Evolutionary conservation across 2,888 invertebrate species (phyloP), one percentile per base, ranked within the genome.

Genomic region (Ophraella communa): DNA sequence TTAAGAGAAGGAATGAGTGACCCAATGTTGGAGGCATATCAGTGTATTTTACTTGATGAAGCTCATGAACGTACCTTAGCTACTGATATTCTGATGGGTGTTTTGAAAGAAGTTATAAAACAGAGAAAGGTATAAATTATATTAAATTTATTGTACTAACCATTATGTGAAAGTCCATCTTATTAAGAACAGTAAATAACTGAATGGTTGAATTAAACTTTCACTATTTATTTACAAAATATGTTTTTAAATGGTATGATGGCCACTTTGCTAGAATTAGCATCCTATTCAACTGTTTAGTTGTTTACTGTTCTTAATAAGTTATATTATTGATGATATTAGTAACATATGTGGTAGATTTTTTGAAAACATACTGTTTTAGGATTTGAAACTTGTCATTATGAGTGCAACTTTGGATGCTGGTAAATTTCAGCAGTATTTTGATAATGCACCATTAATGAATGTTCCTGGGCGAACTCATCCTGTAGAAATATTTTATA

Each of bases 351-450:
- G n/a, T n/a, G n/a, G n/a, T n/a, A n/a, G n/a, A n/a, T n/a, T n/a
- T 27, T 17, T 10, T 27, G 5, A n/a, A 51, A 27, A 8, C 14
- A 17, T 51, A 0, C 7, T 14, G 11, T 30, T 58, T 58, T 23
- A 59, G 58, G 98, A 99, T 81, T 85, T 99, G 62, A 99, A 99
- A 82, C 86, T 99, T 62, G 96, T 99, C 67, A 94, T 99, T 76
- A 99, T 99, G 99, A 97, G 97, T 67, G 99, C 99, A 0, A 99
- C 99, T 0, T 84, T 99, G 27, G 99, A 99, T 82, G 98, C 99
- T 51, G 99, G 98, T 4, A 99, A 99, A 82, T 99, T 99, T 83
- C 98, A 98, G 85, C 93, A 94, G 80, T 99, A 99, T 81, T 99
- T 99, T 80, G 98, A 97, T 76, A 94, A 96, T 80, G 98, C 98